These are phyloP conservation scores for Otolemur crassicaudatus DNA, from an alignment of 2,797 vertebrate species.

Conservation along the genomic window DNA sequence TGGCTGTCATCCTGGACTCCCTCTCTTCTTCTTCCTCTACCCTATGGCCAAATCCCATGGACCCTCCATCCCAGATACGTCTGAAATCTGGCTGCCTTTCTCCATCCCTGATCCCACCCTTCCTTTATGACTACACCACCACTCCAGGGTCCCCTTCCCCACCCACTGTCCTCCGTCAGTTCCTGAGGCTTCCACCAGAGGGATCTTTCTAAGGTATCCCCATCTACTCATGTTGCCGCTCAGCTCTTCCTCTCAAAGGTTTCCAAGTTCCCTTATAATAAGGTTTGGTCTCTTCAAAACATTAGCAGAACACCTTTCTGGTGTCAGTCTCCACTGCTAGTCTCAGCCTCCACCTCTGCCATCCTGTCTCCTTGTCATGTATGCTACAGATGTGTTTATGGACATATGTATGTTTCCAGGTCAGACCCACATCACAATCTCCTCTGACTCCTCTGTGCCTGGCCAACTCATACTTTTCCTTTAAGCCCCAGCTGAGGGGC, in stretches of 20 bases:
- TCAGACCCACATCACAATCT: neutral
- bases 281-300: neutral
- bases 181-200: neutral
- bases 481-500: neutral
- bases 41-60: neutral
- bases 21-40: neutral
- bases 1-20: conserved; percentile 27
- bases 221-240: neutral
- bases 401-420: neutral
- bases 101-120: neutral
- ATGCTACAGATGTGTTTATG: neutral
- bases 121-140: neutral
- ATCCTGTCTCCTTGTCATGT: neutral
- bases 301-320: neutral
- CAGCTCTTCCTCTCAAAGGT: neutral
- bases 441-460: neutral
- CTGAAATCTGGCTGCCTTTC: neutral
- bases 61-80: neutral
- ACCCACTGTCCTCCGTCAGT: neutral
- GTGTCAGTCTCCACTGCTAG: neutral
- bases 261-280: neutral
- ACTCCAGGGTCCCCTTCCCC: neutral
- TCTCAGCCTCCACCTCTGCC: neutral
- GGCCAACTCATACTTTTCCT: neutral
- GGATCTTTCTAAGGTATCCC: neutral